Evolutionary conservation across 2,113 vertebrate species (phyloP), one percentile per base, ranked within the genome.

Genomic region (Piprites chloris): DNA sequence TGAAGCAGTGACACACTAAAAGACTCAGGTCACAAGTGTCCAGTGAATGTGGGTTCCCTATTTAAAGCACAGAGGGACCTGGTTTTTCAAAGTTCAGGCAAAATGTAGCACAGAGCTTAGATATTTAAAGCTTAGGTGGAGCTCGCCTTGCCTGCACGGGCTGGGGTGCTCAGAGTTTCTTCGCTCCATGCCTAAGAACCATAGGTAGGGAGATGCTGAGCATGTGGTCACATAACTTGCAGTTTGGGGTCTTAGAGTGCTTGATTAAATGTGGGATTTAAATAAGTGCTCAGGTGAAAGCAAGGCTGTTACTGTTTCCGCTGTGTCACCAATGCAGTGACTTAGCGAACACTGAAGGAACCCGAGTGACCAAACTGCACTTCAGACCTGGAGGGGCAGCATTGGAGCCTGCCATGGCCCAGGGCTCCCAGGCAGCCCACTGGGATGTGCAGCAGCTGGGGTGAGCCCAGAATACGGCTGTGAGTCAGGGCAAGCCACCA

Each of bases 381-480:
- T 50, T 69, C 26, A 1, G 0, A 4, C 46, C 33, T 32, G 27
- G 85, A 62, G 65, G 73, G 75, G 24, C 87, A 58, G 69, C 27
- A 9, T 37, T 17, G 47, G 74, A 53, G 5, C 15, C n/a, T 76
- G 35, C 2, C 28, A 6, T 44, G 0, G 0, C 50, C 68, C 1
- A 0, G 30, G 37, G 44, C 71, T 53, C 39, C 19, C 0, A 9
- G 5, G 9, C 58, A 44, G 10, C n/a, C 46, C 19, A 27, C 71
- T 59, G 59, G 8, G 72, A 24, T 1, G 2, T 20, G 37, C 49
- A 47, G 55, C 78, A 63, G 27, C 85, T 44, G 39, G 18, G 63
- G 24, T 2, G 5, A 58, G 39, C n/a, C 46, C 68, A 26, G 50
- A 27, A 26, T 21, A 26, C 53, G 42, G 32, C 68, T 18, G 27